Conservation (phyloP, 2,113 vertebrate species). For the Tyto alba region DNA sequence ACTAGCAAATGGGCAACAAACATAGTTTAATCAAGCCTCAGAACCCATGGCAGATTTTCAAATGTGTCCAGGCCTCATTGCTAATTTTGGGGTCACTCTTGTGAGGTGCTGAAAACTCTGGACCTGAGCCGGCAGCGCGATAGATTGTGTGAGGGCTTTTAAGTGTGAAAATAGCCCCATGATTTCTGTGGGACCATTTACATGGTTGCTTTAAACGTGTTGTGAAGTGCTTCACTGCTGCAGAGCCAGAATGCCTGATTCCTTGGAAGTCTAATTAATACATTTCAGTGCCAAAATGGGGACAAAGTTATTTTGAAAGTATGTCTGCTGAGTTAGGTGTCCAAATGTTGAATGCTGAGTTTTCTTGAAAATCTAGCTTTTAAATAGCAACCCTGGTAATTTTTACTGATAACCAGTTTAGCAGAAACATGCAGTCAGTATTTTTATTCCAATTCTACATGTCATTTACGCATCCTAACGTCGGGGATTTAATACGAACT, state of each 20-base stretch:
- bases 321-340: neutral
- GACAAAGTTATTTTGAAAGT: neutral
- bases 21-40: neutral
- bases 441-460: neutral
- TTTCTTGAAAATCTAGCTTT: neutral
- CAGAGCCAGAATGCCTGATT: neutral
- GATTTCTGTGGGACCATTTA: neutral
- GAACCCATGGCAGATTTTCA: neutral
- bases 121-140: neutral
- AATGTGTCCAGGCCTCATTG: rapidly evolving
- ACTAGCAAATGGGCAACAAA: neutral
- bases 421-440: neutral
- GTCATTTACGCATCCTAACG: neutral
- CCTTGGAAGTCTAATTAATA: neutral
- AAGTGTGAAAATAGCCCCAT: neutral
- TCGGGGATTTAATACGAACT: neutral
- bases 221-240: neutral
- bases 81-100: neutral
- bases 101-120: neutral
- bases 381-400: neutral
- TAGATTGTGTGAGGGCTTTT: neutral
- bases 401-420: neutral
- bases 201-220: neutral
- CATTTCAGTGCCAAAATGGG: neutral
- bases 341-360: neutral